Percentiles rank a stretch among this genome's conserved stretches.
Conservation (phyloP, 2,888 invertebrate genomes). For the Tetranychus piercei region DNA sequence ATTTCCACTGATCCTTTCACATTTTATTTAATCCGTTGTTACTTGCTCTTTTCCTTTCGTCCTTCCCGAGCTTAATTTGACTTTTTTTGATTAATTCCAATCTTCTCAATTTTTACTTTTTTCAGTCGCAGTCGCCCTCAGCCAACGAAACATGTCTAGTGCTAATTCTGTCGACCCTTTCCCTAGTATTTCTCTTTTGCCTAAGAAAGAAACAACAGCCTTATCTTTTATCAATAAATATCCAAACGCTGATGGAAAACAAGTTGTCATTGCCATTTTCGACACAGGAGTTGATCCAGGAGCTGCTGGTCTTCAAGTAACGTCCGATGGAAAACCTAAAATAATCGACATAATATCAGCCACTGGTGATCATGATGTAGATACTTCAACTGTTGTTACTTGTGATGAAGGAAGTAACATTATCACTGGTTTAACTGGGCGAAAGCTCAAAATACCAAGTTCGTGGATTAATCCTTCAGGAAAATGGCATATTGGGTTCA, state of each 20-base stretch:
- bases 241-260: conserved; percentile 75
- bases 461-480: conserved; percentile 66
- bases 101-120: not conserved
- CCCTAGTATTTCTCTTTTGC: conserved; percentile 65
- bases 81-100: not conserved
- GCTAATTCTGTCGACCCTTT: conserved; percentile 35
- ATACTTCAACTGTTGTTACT: conserved; percentile 56
- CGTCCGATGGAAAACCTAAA: conserved; percentile 72
- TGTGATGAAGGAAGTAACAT: conserved; percentile 52
- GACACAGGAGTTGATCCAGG: conserved; percentile 97
- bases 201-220: conserved; percentile 86
- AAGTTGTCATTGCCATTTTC: conserved; percentile 76
- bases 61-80: too few relatives aligned
- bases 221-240: conserved; percentile 66
- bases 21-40: too few relatives aligned
- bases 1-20: too few relatives aligned
- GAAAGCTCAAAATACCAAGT: conserved; percentile 66
- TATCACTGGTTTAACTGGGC: conserved; percentile 62
- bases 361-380: conserved; percentile 90
- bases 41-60: too few relatives aligned
- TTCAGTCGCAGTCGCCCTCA: not conserved
- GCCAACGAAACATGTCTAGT: conserved; percentile 4
- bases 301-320: conserved; percentile 71
- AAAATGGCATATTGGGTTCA: conserved; percentile 66
- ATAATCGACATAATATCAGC: conserved; percentile 86